Evolutionary conservation across 2,888 invertebrate species (phyloP).

Genomic region (Athalia rosae): DNA sequence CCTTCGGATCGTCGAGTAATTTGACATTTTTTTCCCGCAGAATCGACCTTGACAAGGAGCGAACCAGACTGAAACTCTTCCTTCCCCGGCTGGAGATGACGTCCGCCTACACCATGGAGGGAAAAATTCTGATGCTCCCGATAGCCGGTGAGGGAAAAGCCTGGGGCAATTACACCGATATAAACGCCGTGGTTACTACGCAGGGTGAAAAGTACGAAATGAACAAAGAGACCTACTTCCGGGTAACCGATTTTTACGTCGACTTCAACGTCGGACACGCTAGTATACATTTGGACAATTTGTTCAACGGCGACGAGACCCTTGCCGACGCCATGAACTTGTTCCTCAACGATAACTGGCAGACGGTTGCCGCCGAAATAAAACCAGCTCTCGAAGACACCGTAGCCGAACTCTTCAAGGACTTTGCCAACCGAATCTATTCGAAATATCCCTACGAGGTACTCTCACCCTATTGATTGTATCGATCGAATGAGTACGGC

Average conservation of each 20-base stretch:
- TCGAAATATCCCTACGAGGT: constrained; percentile 77
- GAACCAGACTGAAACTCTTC: constrained; percentile 78
- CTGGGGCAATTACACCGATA: constrained; percentile 82
- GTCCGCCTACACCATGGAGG: constrained; percentile 81
- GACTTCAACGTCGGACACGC: constrained; percentile 82
- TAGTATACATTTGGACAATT: constrained; percentile 80
- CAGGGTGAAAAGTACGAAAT: constrained; percentile 76
- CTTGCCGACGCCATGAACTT: constrained; percentile 83
- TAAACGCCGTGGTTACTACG: constrained; percentile 79
- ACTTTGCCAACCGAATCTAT: constrained; percentile 78
- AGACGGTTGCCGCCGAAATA: constrained; percentile 81
- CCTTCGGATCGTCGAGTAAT: constrained; percentile 27
- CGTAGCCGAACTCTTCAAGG: constrained; percentile 77
- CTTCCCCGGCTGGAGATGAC: constrained; percentile 80
- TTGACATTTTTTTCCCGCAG: constrained; percentile 70
- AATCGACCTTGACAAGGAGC: constrained; percentile 76
- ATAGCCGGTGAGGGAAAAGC: constrained; percentile 82
- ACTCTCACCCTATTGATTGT: constrained; percentile 71
- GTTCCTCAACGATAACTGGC: constrained; percentile 88
- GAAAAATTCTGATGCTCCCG: constrained; percentile 84
- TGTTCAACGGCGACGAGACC: constrained; percentile 81
- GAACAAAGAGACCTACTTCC: constrained; percentile 74
- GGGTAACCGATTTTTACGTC: constrained; percentile 80
- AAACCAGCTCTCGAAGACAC: constrained; percentile 82
- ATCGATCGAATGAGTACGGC: background rate